phyloP scores from a whole-genome alignment of 1,140 invertebrate species.

The Thaumetopoea pityocampa region DNA sequence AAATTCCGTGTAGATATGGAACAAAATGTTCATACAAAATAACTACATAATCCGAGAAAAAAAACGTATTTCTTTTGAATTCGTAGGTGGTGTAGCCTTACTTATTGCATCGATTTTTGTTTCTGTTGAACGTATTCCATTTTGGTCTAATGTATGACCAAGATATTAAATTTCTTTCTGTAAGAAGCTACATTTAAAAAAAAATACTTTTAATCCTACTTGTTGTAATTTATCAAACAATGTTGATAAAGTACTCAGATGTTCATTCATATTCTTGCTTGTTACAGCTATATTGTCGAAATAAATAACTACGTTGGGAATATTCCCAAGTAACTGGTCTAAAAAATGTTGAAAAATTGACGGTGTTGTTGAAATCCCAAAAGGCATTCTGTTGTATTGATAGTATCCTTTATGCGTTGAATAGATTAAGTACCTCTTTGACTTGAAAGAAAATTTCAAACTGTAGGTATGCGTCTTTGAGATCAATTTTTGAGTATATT shows the following conservation, averaged over 20 bases:
- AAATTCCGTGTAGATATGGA: constrained; percentile 12
- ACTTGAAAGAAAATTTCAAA: constrained; percentile 17
- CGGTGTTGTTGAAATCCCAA: constrained; percentile 54
- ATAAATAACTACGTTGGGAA: constrained; percentile 42
- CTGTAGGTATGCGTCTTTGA: constrained; percentile 12
- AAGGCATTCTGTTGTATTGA: constrained; percentile 27
- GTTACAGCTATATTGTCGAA: constrained; percentile 54
- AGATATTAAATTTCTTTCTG: no score
- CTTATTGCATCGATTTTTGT: no score
- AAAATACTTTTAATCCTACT: constrained; percentile 6
- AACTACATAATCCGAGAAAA: constrained; percentile 8
- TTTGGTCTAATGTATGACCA: no score
- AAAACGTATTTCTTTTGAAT: constrained; percentile 10
- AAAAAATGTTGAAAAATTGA: constrained; percentile 48
- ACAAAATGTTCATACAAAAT: constrained; percentile 15
- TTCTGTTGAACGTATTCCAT: no score
- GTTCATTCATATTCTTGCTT: constrained; percentile 14
- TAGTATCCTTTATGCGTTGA: constrained; percentile 11
- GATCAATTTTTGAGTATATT: constrained; percentile 16
- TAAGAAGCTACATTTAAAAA: no score
- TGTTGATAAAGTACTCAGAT: neutral
- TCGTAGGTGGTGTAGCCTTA: constrained; percentile 4
- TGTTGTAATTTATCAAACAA: constrained; percentile 5
- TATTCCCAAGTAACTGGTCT: constrained; percentile 31
- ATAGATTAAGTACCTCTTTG: constrained; percentile 7